Percentiles rank a stretch among this genome's conserved stretches.
Evolutionary conservation across 2,113 vertebrate genomes (phyloP).

Genomic region (Condylura cristata): DNA sequence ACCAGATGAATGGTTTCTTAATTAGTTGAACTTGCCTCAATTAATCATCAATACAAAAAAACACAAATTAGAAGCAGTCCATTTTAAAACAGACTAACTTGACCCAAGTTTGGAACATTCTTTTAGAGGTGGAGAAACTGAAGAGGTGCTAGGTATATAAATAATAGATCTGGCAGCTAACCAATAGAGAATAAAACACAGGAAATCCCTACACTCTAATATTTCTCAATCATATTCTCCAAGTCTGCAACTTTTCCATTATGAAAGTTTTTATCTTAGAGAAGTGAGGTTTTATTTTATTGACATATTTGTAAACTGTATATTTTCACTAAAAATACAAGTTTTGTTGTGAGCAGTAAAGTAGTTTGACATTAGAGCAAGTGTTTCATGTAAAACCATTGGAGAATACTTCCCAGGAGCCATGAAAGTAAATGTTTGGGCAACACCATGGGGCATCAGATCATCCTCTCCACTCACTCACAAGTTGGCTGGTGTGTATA

Average conservation of each 20-base stretch:
- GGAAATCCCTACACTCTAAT: not conserved
- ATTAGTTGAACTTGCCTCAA: not conserved
- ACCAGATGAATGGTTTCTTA: not conserved
- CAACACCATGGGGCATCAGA: not conserved
- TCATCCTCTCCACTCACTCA: not conserved
- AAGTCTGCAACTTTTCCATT: not conserved
- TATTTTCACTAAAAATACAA: not conserved
- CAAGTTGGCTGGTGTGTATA: not conserved
- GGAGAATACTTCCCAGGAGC: not conserved
- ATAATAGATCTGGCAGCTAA: not conserved
- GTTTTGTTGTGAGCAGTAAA: not conserved
- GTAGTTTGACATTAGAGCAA: constrained; percentile 7
- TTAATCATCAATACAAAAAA: not conserved
- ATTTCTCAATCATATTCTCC: not conserved
- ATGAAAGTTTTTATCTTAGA: not conserved
- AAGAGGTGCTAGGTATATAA: not conserved
- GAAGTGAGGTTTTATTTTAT: not conserved
- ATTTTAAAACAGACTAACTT: constrained; percentile 3
- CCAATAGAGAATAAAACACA: not conserved
- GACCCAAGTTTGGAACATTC: not conserved
- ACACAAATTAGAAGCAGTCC: not conserved
- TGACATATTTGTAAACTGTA: not conserved
- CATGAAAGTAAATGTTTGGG: not conserved
- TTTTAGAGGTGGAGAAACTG: not conserved
- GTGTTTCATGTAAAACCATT: not conserved